These are phyloP conservation scores for Apis dorsata DNA, from an alignment of 1,140 invertebrate species.

Conservation along the genomic window DNA sequence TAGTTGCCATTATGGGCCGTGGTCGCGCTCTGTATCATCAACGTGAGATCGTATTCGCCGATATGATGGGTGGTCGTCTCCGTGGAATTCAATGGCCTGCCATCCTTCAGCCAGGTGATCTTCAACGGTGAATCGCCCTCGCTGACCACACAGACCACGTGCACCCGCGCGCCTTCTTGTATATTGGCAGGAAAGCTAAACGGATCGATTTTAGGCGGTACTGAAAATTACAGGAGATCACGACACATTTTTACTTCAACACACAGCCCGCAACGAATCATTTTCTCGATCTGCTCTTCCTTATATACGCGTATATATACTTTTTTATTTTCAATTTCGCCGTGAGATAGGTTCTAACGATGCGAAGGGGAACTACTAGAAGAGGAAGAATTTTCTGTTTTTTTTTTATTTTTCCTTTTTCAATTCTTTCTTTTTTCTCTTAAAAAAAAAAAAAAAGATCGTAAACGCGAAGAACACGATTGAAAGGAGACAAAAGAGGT, in stretches of 20 bases:
- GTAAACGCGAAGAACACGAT: not conserved
- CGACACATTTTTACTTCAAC: constrained; percentile 55
- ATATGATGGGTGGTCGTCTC: constrained; percentile 75
- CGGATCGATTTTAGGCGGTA: constrained; percentile 82
- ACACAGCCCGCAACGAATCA: constrained; percentile 24
- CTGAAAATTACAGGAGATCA: constrained; percentile 77
- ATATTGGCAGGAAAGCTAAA: constrained; percentile 82
- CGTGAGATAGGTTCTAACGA: not conserved
- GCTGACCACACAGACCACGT: constrained; percentile 85
- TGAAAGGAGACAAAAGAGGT: constrained; percentile 24
- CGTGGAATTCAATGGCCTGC: constrained; percentile 69
- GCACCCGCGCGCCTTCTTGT: constrained; percentile 80
- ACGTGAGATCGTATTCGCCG: constrained; percentile 79
- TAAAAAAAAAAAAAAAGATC: not conserved
- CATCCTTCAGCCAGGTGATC: constrained; percentile 85
- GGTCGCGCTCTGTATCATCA: constrained; percentile 77
- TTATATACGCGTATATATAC: not conserved
- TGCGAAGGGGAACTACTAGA: no score
- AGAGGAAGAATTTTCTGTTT: not conserved
- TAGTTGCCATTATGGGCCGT: constrained; percentile 92
- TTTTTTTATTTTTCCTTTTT: no score
- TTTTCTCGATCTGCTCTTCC: not conserved
- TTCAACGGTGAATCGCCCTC: constrained; percentile 85
- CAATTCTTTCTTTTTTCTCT: not conserved
- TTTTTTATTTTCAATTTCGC: not conserved